phyloP scores from a whole-genome alignment of 2,113 vertebrate genomes.

The Menura novaehollandiae region DNA sequence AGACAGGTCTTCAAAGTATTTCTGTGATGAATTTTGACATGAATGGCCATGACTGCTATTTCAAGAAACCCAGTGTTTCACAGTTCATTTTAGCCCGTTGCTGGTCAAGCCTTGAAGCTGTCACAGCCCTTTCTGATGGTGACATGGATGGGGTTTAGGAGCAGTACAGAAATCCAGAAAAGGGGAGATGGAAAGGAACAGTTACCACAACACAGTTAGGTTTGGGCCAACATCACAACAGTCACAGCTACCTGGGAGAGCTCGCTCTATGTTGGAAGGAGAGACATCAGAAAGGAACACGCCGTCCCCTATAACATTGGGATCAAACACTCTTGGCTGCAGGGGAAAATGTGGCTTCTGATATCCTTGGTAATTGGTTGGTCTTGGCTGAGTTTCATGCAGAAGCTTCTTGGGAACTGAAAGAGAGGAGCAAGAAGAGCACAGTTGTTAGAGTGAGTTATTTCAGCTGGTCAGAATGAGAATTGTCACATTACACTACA shows the following conservation, averaged over 20 bases:
- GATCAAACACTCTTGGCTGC: slow-evolving; percentile 74
- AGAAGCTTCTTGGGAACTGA: slow-evolving; percentile 88
- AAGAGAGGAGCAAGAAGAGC: slow-evolving; percentile 28
- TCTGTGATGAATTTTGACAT: background rate
- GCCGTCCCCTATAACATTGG: slow-evolving; percentile 82
- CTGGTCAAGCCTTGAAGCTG: background rate
- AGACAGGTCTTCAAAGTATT: background rate
- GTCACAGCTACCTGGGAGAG: slow-evolving; percentile 73
- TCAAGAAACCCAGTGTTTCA: background rate
- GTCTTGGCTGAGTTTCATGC: slow-evolving; percentile 76
- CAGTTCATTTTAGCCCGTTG: accelerated
- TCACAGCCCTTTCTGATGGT: background rate
- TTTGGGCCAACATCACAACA: background rate
- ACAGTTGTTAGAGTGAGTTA: background rate
- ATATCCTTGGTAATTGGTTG: slow-evolving; percentile 65
- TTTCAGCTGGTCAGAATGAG: background rate
- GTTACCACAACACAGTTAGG: background rate
- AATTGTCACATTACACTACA: background rate
- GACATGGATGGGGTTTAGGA: background rate
- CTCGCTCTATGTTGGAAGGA: slow-evolving; percentile 67
- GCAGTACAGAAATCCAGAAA: background rate
- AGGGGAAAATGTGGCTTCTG: slow-evolving; percentile 62
- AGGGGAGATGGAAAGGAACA: background rate
- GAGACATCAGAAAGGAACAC: slow-evolving; percentile 77
- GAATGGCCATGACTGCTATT: background rate